A percentile compares a stretch with the other conserved stretches of the same genome.
Conservation (phyloP, 2,888 invertebrate species). For the Erebia aethiops region DNA sequence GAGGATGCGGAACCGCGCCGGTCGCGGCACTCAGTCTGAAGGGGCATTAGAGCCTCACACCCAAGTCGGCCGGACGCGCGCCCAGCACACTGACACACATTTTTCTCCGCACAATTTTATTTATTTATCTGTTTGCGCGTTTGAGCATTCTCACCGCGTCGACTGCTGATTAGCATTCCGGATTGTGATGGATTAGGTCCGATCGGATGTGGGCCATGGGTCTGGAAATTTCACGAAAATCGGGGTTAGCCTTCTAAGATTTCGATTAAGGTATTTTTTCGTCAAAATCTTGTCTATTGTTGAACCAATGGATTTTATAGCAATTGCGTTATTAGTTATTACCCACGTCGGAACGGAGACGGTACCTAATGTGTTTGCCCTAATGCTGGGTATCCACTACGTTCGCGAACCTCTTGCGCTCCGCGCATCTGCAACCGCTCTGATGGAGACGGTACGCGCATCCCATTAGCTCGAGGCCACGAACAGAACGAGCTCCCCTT, state of each 20-base stretch:
- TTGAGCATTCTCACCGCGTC: slow-evolving; percentile 60
- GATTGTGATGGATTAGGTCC: slow-evolving; percentile 48
- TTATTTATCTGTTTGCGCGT: slow-evolving; percentile 62
- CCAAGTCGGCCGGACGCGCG: slow-evolving; percentile 47
- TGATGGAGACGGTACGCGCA: no score
- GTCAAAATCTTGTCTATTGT: neutral
- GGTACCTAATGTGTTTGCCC: no score
- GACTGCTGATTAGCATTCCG: slow-evolving; percentile 53
- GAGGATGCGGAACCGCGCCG: neutral
- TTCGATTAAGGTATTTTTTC: neutral
- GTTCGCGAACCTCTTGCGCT: no score
- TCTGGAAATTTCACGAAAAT: slow-evolving; percentile 34
- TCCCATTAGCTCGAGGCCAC: no score
- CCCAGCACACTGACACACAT: slow-evolving; percentile 75
- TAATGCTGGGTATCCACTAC: no score
- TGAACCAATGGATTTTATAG: no score
- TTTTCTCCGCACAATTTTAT: slow-evolving; percentile 66
- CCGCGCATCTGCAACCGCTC: no score
- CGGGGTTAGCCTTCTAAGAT: slow-evolving; percentile 23
- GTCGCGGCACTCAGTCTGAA: slow-evolving; percentile 21
- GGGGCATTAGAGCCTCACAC: slow-evolving; percentile 45
- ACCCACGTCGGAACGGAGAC: no score
- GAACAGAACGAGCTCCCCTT: no score
- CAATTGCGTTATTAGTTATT: no score
- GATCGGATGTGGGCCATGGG: slow-evolving; percentile 42